Base-by-base conservation (phyloP, 2,888 invertebrate genomes). In the Pseudanteris insignis region DNA sequence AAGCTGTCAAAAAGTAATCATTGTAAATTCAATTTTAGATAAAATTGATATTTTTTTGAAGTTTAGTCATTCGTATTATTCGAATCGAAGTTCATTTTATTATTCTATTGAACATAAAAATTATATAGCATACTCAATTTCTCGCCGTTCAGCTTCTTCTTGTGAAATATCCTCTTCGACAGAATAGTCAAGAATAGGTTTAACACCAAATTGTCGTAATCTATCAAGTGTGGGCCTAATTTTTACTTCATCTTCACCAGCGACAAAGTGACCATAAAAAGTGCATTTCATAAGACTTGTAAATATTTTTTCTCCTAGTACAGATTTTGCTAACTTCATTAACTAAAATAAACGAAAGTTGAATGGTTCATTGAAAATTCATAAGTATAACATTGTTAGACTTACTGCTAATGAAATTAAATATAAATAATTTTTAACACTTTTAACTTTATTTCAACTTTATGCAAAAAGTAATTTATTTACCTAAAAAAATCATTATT, bases 221-320 rank as follows among this genome's bases (percentile, higher is more conserved):
- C 91, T 87, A 78, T 91, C 89, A 69, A 96, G 85, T 46, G 88
- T 89, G 25, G 96, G 95, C 69, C 88, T 86, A 75, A 96, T 94
- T 78, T 89, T 90, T 70, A 88, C 84, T 80, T 92, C 90, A 81
- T 96, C 92, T 80, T 96, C 94, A 53, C 99, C 99, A 41, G 97
- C 99, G 43, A 99, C 99, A 83, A 99, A 99, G 83, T 99, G 99
- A 5, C 98, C 99, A 82, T 98, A 99, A 83, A 99, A 97, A 13
- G 98, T 94, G 33, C 87, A 85, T 81, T 94, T 94, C 96, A 99
- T 96, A 60, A 94, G 67, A 63, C 83, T 72, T 63, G 88, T 86
- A 83, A 98, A 98, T 63, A 97, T 76, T 65, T 81, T 86, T 75
- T 91, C 88, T 24, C 97, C 97, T 58, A 96, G 79, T 50, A 95